Evolutionary conservation across 2,113 vertebrate species (phyloP), one percentile per base, ranked within the genome.

Genomic region (Heloderma charlesbogerti): DNA sequence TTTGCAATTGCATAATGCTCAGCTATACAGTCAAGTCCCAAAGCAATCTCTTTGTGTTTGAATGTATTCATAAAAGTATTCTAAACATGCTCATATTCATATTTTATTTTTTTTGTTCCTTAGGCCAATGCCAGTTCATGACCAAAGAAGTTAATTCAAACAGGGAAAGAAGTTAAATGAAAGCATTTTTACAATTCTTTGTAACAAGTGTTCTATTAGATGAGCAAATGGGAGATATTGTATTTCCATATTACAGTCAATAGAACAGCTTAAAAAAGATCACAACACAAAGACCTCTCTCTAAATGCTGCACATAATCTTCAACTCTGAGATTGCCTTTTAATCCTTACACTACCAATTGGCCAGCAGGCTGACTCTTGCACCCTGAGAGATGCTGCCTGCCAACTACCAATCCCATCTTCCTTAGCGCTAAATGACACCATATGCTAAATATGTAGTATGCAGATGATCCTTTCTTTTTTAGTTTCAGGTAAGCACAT

Each of bases 11-110:
- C 94, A 97, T 92, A 96, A 87, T 75, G 92, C 92, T 91, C 96
- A 96, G 96, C 84, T 92, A 93, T 60, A 93, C 8, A 94, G 84
- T 78, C 94, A 95, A 96, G 72, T 94, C 75, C 10, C 31, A 95
- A 92, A 95, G 31, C 84, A 94, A 94, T 94, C 96, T 93, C 86
- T 91, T 93, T 96, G 93, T 93, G 40, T 93, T 96, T 96, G 87
- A 97, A 91, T 3, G 0, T 89, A 96, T 95, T 96, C 94, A 94
- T 95, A 96, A 94, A 97, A 97, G 95, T 94, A 84, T 91, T 95
- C 84, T 74, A 96, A 95, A 89, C 95, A 82, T 94, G 86, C 87
- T 34, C 83, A 95, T 16, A 96, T 80, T 75, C 89, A 93, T 22
- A 6, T 0, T 95, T 93, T 96, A 93, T 95, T 95, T 94, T 22